Evolutionary conservation across 2,888 invertebrate species (phyloP), one percentile per base, ranked within the genome.

Genomic region (Drosophila atroscutellata): DNA sequence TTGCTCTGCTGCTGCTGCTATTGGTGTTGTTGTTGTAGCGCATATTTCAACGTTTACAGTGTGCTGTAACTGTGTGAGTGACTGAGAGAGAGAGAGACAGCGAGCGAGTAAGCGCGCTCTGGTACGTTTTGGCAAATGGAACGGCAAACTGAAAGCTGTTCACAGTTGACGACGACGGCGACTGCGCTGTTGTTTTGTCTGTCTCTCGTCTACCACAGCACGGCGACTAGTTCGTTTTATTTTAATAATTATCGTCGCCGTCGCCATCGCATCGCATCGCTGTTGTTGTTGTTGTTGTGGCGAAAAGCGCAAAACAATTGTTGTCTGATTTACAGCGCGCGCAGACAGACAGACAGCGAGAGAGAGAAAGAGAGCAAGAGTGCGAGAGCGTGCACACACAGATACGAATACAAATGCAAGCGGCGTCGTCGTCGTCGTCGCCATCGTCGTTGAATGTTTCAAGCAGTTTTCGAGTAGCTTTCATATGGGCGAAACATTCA

Each of bases 221-320:
- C 55, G n/a, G 55, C 37, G 37, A 74, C 75, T 56, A 69, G 64
- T 60, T 76, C 61, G 82, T 72, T 86, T 81, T 78, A 82, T 83
- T 84, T 84, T 75, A 72, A 86, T 78, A 84, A 81, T 86, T 75
- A 71, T 75, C 64, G 77, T 67, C 51, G 71, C 20, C 50, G 67
- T 18, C 36, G 62, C 47, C 50, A 45, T 37, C 50, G 49, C 45
- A 64, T 51, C 51, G 55, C 51, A 61, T 51, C 51, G 58, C 51
- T 50, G 62, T 52, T 71, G 71, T 60, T 66, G 65, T 64, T 80
- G 77, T 60, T 66, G 75, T 67, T 80, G 80, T 56, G 55, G 72
- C 80, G 72, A 83, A 86, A 77, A 80, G 81, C 81, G 70, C 81
- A 83, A 81, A 81, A 83, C 75, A 83, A 86, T 86, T 86, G 83